Evolutionary conservation across 2,113 vertebrate species (phyloP).

Genomic region (Tetrax tetrax): DNA sequence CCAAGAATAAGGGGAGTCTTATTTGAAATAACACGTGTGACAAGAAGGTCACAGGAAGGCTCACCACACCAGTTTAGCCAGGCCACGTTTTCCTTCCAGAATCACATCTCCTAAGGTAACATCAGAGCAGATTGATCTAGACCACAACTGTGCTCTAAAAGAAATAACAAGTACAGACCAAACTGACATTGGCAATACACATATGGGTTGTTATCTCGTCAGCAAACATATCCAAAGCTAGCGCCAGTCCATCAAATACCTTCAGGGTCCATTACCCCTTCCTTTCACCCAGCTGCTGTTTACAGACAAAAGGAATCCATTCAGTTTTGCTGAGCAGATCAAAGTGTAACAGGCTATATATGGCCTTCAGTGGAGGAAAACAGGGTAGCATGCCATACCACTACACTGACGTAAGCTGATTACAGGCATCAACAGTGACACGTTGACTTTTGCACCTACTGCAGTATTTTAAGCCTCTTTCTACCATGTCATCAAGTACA

Average conservation of each 20-base stretch:
- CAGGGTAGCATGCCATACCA: background rate
- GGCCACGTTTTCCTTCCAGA: background rate
- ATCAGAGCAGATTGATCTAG: background rate
- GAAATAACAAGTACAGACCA: background rate
- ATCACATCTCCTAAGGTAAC: background rate
- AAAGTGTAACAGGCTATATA: slow-evolving; percentile 13
- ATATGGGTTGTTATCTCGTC: background rate
- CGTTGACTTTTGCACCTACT: slow-evolving; percentile 37
- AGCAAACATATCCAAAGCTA: background rate
- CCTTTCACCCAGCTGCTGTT: background rate
- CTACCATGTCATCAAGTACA: background rate
- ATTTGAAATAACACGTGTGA: background rate
- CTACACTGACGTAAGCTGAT: background rate
- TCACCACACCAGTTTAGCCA: background rate
- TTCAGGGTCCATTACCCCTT: background rate
- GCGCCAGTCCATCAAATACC: background rate
- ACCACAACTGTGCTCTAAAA: background rate
- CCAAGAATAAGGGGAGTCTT: background rate
- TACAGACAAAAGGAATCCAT: slow-evolving; percentile 10
- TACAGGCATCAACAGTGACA: background rate
- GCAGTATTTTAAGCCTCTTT: slow-evolving; percentile 35
- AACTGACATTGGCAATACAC: background rate
- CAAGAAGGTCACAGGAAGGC: background rate
- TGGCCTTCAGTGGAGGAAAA: background rate
- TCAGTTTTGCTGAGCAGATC: slow-evolving; percentile 2